Evolutionary conservation across 2,888 invertebrate species (phyloP).

Genomic region (Nemotelus pantherinus): DNA sequence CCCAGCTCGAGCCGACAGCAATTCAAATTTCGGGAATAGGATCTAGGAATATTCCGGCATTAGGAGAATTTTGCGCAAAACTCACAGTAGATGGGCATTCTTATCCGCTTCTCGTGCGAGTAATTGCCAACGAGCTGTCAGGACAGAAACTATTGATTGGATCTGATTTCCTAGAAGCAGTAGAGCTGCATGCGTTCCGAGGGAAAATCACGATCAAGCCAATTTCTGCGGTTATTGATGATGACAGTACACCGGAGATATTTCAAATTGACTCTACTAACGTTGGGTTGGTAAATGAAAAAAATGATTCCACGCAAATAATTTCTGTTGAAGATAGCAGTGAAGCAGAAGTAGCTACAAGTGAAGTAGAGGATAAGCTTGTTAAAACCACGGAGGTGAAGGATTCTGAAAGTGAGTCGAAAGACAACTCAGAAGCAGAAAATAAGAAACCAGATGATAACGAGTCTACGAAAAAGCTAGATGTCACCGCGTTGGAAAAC

Average conservation of each 20-base stretch:
- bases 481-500: neutral
- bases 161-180: neutral
- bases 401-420: neutral
- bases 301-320: neutral
- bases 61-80: no score
- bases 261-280: slow-evolving; percentile 2
- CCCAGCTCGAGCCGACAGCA: no score
- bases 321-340: slow-evolving; percentile 9
- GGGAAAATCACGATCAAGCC: neutral
- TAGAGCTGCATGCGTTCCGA: neutral
- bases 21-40: no score
- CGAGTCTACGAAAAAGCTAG: neutral
- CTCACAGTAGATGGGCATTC: no score
- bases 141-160: no score
- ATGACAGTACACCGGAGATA: neutral
- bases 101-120: no score
- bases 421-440: no score
- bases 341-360: slow-evolving; percentile 1
- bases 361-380: neutral
- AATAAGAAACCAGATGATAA: neutral
- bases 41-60: no score
- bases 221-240: neutral
- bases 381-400: neutral
- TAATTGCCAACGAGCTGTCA: no score
- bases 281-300: neutral